These are phyloP conservation scores for Phodopus roborovskii DNA, from an alignment of 2,113 vertebrate species.

Conservation along the genomic window DNA sequence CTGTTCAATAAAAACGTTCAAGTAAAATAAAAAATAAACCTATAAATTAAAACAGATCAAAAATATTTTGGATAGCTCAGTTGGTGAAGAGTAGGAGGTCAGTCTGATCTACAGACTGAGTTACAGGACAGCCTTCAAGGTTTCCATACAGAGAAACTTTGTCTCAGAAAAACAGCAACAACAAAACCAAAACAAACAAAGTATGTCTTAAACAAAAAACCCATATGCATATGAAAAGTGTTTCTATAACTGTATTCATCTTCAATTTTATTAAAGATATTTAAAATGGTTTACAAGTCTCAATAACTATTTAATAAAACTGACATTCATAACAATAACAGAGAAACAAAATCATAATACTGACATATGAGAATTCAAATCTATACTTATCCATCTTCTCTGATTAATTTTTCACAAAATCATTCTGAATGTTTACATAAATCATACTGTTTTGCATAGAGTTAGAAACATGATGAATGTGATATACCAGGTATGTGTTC, in stretches of 20 bases:
- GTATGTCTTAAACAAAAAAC: background rate
- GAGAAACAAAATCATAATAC: conserved; percentile 37
- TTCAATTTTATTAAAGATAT: conserved; percentile 48
- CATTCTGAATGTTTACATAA: conserved; percentile 50
- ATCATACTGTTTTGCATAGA: conserved; percentile 41
- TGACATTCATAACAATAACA: background rate
- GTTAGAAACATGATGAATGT: conserved; percentile 46
- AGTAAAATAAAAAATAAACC: background rate
- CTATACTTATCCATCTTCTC: conserved; percentile 30
- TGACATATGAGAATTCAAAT: conserved; percentile 27
- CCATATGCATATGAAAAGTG: background rate
- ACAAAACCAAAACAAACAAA: conserved; percentile 3
- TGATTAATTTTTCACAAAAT: conserved; percentile 56
- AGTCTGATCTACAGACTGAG: background rate
- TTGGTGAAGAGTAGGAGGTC: background rate
- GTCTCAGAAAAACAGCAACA: conserved; percentile 37
- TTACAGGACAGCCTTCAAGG: background rate
- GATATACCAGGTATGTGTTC: background rate
- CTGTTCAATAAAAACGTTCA: conserved; percentile 7
- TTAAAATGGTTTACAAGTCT: conserved; percentile 36
- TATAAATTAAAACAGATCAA: conserved; percentile 33
- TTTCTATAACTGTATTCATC: background rate
- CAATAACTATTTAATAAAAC: conserved; percentile 34
- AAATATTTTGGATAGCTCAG: background rate
- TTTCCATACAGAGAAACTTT: background rate